Evolutionary conservation across 1,140 invertebrate species (phyloP).

Genomic region (Diprion similis): DNA sequence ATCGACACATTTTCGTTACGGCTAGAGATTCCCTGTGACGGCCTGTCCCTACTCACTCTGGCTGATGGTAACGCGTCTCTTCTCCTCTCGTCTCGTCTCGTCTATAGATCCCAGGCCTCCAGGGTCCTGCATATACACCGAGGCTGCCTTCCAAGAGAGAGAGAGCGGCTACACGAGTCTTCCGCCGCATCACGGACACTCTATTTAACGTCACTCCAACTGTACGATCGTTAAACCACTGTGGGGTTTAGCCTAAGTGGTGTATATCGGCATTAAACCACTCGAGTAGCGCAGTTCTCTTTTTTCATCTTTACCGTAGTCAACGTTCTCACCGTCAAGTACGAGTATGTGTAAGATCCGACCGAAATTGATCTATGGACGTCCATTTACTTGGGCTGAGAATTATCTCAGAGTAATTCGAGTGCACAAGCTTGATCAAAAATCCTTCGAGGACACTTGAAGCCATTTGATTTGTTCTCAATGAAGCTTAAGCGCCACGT

Average conservation of each 20-base stretch:
- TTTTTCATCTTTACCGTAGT: no score
- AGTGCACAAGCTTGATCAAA: no score
- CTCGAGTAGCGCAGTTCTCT: background rate
- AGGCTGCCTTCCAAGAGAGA: background rate
- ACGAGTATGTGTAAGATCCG: no score
- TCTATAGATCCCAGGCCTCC: no score
- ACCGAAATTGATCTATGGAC: no score
- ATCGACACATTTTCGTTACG: conserved; percentile 3
- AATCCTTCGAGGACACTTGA: no score
- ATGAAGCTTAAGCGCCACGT: no score
- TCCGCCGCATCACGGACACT: background rate
- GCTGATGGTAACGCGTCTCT: background rate
- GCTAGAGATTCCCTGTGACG: background rate
- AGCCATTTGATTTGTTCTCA: no score
- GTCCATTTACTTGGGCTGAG: no score
- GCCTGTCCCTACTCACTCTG: no score
- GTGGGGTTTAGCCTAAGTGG: background rate
- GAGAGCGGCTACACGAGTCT: background rate
- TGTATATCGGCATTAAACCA: background rate
- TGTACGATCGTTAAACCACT: background rate
- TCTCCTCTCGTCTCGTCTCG: background rate
- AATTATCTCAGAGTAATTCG: no score
- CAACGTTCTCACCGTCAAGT: no score
- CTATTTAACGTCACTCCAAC: background rate
- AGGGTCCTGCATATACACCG: background rate